Conservation (phyloP, 2,888 invertebrate genomes). For the Drosophila atripex region DNA sequence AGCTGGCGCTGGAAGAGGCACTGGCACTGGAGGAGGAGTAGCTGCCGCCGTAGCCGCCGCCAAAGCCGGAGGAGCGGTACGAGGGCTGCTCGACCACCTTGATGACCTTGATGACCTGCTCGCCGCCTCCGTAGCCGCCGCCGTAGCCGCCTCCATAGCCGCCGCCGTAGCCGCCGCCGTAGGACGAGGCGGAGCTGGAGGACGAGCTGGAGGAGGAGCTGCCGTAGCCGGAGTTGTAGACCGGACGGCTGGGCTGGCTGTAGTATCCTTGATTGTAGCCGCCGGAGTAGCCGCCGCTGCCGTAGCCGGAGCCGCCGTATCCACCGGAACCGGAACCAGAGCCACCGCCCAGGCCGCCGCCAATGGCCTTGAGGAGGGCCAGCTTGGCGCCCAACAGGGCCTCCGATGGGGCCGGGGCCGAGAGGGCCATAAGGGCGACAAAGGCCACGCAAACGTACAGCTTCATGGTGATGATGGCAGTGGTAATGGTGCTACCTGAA, state of each 20-base stretch:
- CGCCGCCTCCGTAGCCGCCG: constrained; percentile 50
- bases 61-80: constrained; percentile 47
- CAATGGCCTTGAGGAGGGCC: constrained; percentile 71
- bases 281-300: constrained; percentile 22
- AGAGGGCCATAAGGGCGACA: constrained; percentile 70
- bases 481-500: constrained; percentile 31
- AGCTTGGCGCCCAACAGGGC: constrained; percentile 79
- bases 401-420: constrained; percentile 59
- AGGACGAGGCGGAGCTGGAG: constrained; percentile 26
- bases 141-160: constrained; percentile 43
- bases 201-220: constrained; percentile 34
- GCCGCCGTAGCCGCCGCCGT: constrained; percentile 37
- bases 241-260: constrained; percentile 64
- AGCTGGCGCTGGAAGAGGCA: constrained; percentile 30
- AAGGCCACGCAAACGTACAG: constrained; percentile 61
- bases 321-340: constrained; percentile 13
- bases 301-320: constrained; percentile 32
- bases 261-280: constrained; percentile 63
- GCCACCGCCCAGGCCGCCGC: constrained; percentile 52
- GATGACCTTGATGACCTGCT: constrained; percentile 72
- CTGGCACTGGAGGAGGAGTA: constrained; percentile 55
- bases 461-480: constrained; percentile 61
- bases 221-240: constrained; percentile 51
- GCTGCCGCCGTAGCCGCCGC: constrained; percentile 33
- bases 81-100: constrained; percentile 77